Percentiles rank a stretch among this genome's conserved stretches.
phyloP scores from a whole-genome alignment of 92 coral and sea anemone species.

The Phenganax marumi region DNA sequence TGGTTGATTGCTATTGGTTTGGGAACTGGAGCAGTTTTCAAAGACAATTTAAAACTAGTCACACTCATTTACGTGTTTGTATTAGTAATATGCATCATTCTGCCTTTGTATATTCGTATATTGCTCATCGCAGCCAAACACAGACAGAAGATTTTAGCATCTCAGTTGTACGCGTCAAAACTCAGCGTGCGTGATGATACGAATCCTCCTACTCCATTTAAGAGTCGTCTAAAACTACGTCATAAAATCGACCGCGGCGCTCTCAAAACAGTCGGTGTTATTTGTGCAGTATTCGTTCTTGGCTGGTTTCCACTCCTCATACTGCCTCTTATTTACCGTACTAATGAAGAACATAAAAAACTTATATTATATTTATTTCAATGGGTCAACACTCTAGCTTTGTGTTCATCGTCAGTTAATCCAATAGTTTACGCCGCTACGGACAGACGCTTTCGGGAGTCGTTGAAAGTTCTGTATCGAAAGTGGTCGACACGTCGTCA shows the following conservation, averaged over 20 bases:
- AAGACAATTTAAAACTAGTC: conserved; percentile 34
- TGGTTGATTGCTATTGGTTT: conserved; percentile 69
- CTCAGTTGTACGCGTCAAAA: neutral
- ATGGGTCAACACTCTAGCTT: conserved; percentile 82
- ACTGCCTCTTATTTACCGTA: conserved; percentile 63
- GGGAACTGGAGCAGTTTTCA: conserved; percentile 64
- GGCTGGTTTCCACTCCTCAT: conserved; percentile 90
- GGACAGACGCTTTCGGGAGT: conserved; percentile 62
- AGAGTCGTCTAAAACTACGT: neutral
- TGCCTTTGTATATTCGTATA: conserved; percentile 73
- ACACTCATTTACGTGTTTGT: conserved; percentile 61
- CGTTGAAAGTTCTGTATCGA: conserved; percentile 1
- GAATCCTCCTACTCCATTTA: neutral
- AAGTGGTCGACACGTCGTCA: conserved; percentile 23
- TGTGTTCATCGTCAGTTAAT: conserved; percentile 80
- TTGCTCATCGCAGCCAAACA: conserved; percentile 74
- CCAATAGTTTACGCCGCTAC: conserved; percentile 80
- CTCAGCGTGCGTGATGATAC: neutral
- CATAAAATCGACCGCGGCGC: conserved; percentile 67
- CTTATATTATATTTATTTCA: conserved; percentile 54
- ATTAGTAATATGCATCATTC: conserved; percentile 52
- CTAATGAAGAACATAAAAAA: conserved; percentile 36
- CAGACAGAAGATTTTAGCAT: conserved; percentile 55
- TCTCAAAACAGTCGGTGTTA: conserved; percentile 79
- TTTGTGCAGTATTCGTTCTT: conserved; percentile 65